Percentiles rank a stretch among this genome's conserved stretches.
Evolutionary conservation across 2,797 vertebrate species (phyloP).

Genomic region (Gambelia wislizenii): DNA sequence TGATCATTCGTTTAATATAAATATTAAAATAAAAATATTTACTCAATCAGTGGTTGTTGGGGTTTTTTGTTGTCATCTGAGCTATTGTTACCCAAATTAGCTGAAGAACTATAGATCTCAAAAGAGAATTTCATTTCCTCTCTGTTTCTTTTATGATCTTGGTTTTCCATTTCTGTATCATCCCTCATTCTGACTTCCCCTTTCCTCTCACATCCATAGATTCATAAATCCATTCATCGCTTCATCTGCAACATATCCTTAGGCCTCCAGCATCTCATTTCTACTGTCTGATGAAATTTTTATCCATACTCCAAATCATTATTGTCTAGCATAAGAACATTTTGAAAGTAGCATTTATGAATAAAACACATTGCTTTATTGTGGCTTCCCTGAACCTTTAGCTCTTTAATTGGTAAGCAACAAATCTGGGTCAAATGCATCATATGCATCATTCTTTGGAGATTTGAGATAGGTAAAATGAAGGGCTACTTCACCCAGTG

Average conservation of each 20-base stretch:
- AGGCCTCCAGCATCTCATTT: background rate
- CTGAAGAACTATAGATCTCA: background rate
- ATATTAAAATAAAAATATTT: background rate
- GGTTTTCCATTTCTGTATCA: background rate
- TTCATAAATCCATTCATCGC: conserved; percentile 14
- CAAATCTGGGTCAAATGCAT: background rate
- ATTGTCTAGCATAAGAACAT: background rate
- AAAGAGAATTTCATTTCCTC: conserved; percentile 2
- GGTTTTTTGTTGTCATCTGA: background rate
- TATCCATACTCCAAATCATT: background rate
- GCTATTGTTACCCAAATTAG: background rate
- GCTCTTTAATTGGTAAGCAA: background rate
- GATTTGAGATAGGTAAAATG: background rate
- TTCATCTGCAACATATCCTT: conserved; percentile 12
- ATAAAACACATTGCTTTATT: background rate
- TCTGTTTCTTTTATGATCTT: background rate
- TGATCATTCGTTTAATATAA: no score
- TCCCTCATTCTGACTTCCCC: background rate
- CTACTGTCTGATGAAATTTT: conserved; percentile 10
- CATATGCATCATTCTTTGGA: background rate
- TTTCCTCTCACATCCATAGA: background rate
- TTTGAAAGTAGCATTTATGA: background rate
- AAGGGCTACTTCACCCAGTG: background rate
- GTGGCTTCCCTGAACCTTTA: background rate
- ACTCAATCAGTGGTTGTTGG: background rate